Evolutionary conservation across 2,888 invertebrate genomes (phyloP).

Genomic region (Trichogramma dendrolimi): DNA sequence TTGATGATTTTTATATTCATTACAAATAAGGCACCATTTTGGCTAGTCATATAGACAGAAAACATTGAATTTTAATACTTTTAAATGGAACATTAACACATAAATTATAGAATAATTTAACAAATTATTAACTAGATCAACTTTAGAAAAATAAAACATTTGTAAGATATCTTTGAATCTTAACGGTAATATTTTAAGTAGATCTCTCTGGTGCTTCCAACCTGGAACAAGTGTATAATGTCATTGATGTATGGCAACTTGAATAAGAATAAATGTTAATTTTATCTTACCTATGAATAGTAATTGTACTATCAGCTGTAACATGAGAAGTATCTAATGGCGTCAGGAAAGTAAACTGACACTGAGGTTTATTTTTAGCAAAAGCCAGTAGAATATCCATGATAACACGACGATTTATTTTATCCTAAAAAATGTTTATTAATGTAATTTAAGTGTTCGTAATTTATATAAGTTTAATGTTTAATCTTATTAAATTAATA

Average conservation of each 20-base stretch:
- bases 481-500: background rate
- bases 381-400: constrained; percentile 74
- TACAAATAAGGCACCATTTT: no score
- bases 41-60: no score
- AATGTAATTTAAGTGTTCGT: background rate
- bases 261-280: constrained; percentile 9
- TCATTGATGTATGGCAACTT: background rate
- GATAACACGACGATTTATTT: constrained; percentile 74
- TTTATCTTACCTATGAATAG: constrained; percentile 58
- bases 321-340: constrained; percentile 72
- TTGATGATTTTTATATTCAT: no score
- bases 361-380: constrained; percentile 62
- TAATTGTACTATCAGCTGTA: constrained; percentile 54
- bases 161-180: constrained; percentile 14
- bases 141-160: constrained; percentile 17
- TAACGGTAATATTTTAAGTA: constrained; percentile 19
- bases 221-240: constrained; percentile 33
- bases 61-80: no score
- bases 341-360: constrained; percentile 87
- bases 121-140: no score
- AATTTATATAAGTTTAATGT: background rate
- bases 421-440: constrained; percentile 60
- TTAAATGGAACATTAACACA: no score
- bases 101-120: no score
- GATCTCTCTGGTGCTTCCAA: constrained; percentile 40